Percentiles rank a stretch among this genome's conserved stretches.
Evolutionary conservation across 2,888 invertebrate species (phyloP).

Genomic region (Drosophila borealis): DNA sequence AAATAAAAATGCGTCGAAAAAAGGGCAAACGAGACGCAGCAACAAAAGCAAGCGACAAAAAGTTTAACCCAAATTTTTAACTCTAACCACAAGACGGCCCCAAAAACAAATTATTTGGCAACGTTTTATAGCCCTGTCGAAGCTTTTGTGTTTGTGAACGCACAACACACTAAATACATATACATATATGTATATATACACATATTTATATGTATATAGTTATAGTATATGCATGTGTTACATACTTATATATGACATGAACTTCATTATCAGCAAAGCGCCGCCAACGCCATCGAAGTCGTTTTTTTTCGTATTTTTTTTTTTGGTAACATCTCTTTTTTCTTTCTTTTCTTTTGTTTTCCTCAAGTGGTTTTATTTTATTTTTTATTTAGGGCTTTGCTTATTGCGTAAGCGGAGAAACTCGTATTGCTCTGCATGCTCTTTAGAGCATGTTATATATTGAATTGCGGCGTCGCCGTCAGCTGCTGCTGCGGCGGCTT

Average conservation of each 20-base stretch:
- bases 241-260: conserved; percentile 62
- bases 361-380: conserved; percentile 65
- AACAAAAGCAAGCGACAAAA: conserved; percentile 41
- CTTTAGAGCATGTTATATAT: conserved; percentile 72
- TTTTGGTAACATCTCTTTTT: conserved; percentile 73
- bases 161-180: conserved; percentile 13
- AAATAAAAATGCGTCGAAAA: conserved; percentile 74
- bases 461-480: conserved; percentile 26
- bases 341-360: conserved; percentile 52
- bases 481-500: conserved; percentile 6
- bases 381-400: conserved; percentile 74
- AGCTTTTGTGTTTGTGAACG: conserved; percentile 58
- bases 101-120: conserved; percentile 70
- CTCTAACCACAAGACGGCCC: conserved; percentile 56
- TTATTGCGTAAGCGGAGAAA: conserved; percentile 81
- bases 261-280: conserved; percentile 72
- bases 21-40: conserved; percentile 57
- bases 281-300: conserved; percentile 57
- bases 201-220: background rate
- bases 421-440: conserved; percentile 69
- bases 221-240: conserved; percentile 11
- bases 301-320: conserved; percentile 17
- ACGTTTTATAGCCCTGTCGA: conserved; percentile 68
- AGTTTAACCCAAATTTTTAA: conserved; percentile 72
- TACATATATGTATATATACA: background rate